These are phyloP conservation scores for Synanthedon myopaeformis DNA, from an alignment of 2,888 invertebrate genomes.

Conservation along the genomic window DNA sequence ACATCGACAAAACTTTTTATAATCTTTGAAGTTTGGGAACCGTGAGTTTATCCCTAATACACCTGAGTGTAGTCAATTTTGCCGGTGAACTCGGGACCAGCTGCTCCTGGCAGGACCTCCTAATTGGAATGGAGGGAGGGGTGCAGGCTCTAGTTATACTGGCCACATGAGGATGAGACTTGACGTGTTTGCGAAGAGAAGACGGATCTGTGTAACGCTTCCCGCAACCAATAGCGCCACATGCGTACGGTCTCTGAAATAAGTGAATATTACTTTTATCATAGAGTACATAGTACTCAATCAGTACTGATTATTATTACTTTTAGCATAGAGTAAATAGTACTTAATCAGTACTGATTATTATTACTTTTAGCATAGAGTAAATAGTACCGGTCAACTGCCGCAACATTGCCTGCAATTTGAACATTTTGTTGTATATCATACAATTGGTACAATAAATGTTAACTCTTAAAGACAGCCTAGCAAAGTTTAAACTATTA, in stretches of 20 bases:
- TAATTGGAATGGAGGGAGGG: constrained; percentile 36
- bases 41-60: constrained; percentile 55
- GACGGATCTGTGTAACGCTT: constrained; percentile 96
- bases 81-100: constrained; percentile 57
- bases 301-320: too few species aligned
- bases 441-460: too few species aligned
- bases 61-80: constrained; percentile 48
- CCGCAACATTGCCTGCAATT: too few species aligned
- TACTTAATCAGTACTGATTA: too few species aligned
- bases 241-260: constrained; percentile 90
- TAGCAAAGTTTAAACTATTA: too few species aligned
- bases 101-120: constrained; percentile 40
- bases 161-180: constrained; percentile 76
- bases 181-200: constrained; percentile 91
- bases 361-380: too few species aligned
- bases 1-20: constrained; percentile 10
- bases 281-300: too few species aligned
- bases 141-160: constrained; percentile 51
- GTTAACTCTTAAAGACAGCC: too few species aligned
- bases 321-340: too few species aligned
- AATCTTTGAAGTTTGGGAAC: constrained; percentile 48
- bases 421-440: too few species aligned
- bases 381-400: too few species aligned
- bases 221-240: constrained; percentile 86
- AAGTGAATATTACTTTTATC: background rate